These are phyloP conservation scores for Esperia sulphurella DNA, from an alignment of 2,888 invertebrate genomes.

Conservation along the genomic window DNA sequence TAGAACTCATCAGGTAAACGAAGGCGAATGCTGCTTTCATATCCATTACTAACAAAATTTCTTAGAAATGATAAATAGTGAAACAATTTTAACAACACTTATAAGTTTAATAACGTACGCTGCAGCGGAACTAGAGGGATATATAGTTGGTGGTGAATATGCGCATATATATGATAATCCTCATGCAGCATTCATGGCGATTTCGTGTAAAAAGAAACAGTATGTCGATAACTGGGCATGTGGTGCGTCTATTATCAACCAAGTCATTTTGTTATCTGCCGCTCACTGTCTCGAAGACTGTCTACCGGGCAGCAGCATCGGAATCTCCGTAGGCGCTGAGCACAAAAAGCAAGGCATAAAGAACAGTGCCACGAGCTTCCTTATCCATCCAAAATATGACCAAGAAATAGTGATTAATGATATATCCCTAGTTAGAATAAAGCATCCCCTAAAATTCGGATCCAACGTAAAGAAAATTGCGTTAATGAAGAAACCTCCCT, in stretches of 20 bases:
- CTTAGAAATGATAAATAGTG: neutral
- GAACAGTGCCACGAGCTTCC: conserved; percentile 9
- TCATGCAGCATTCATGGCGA: conserved; percentile 19
- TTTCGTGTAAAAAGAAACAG: conserved; percentile 14
- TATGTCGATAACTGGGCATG: conserved; percentile 13
- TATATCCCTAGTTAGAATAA: conserved; percentile 23
- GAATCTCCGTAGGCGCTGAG: conserved; percentile 12
- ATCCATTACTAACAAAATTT: no score
- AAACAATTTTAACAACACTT: neutral
- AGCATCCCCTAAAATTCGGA: conserved; percentile 14
- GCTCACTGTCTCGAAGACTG: conserved; percentile 23
- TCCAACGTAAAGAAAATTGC: conserved; percentile 17
- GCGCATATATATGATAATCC: conserved; percentile 17
- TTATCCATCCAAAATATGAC: conserved; percentile 24
- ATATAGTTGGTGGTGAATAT: conserved; percentile 17
- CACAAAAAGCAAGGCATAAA: neutral
- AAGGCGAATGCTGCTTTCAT: no score
- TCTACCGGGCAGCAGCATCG: conserved; percentile 1
- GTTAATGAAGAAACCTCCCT: conserved; percentile 18
- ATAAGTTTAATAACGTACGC: neutral
- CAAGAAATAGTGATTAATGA: conserved; percentile 16
- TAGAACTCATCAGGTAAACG: no score
- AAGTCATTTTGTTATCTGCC: conserved; percentile 22
- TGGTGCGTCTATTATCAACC: conserved; percentile 26
- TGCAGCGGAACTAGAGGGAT: conserved; percentile 12